Base-by-base conservation (phyloP, 2,888 invertebrate species). In the Microplitis manilae region DNA sequence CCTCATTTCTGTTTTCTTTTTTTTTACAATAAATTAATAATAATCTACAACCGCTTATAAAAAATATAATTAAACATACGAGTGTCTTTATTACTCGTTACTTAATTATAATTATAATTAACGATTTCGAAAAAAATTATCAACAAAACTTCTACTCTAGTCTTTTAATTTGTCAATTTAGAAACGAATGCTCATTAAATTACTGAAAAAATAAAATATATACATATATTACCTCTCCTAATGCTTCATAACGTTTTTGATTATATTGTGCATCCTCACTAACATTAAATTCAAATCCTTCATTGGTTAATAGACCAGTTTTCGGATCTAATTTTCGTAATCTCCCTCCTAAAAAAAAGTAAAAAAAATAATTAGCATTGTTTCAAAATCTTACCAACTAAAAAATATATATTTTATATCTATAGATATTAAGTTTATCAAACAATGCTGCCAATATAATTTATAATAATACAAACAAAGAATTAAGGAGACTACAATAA, bases 191-290 rank as follows among this genome's bases (percentile, higher is more conserved):
- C 30, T 30, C 0, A 30, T 30, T 30, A 2, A 30, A 4, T n/a
- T 9, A 77, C 68, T 38, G 0, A 20, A 69, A 65, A 74, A 73
- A 38, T 6, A 68, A 30, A 30, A 30, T 30, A 30, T 30, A 30
- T 30, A 30, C 2, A 4, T 30, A 30, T 30, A 59, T 77, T 85
- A 92, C 94, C 85, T 93, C 92, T 6, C 95, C 95, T 2, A 96
- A 87, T 39, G 93, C 92, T 85, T 95, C 95, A 85, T 96, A 96
- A 81, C 93, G 92, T 68, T 91, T 91, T 86, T 95, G 95, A 86
- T 95, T 95, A 81, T 93, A 93, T 6, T 90, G 89, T 77, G 92
- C 91, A 82, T 94, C 92, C 60, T 92, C 91, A 80, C 91, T 92
- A n/a, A 94, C 91, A 74, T 92, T 92, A 83, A 94, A 95, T 77